Conservation (phyloP, 1,140 invertebrate species). For the Drosophila ironensis region DNA sequence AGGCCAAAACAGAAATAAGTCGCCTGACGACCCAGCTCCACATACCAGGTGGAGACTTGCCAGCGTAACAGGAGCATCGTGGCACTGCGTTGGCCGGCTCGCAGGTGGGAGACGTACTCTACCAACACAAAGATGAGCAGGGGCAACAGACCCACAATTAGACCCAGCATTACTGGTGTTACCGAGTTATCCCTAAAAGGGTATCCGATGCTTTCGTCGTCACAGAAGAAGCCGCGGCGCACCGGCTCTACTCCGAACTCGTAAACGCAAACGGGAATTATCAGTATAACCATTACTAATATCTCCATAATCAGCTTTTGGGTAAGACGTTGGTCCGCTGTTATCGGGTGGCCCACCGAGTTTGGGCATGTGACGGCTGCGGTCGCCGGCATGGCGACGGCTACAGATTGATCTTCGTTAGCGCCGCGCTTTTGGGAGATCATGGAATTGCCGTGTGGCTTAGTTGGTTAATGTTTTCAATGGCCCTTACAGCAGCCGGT, state of each 20-base stretch:
- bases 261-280: constrained; percentile 86
- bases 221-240: constrained; percentile 96
- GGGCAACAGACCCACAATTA: constrained; percentile 86
- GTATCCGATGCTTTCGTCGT: constrained; percentile 95
- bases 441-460: constrained; percentile 22
- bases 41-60: constrained; percentile 86
- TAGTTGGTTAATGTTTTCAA: constrained; percentile 75
- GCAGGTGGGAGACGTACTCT: constrained; percentile 51
- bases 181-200: constrained; percentile 91
- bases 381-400: neutral
- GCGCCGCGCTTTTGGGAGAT: constrained; percentile 49
- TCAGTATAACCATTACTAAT: constrained; percentile 53
- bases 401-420: constrained; percentile 32
- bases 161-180: constrained; percentile 89
- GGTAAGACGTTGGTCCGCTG: constrained; percentile 24
- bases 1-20: constrained; percentile 92
- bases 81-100: constrained; percentile 26
- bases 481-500: constrained; percentile 37
- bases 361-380: neutral
- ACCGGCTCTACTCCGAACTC: constrained; percentile 90
- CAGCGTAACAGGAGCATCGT: constrained; percentile 46
- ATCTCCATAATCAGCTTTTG: constrained; percentile 58
- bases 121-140: constrained; percentile 49
- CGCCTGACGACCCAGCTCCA: constrained; percentile 86
- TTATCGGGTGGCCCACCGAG: neutral